phyloP scores from a whole-genome alignment of 1,140 invertebrate species.

The Drosophila lowei region DNA sequence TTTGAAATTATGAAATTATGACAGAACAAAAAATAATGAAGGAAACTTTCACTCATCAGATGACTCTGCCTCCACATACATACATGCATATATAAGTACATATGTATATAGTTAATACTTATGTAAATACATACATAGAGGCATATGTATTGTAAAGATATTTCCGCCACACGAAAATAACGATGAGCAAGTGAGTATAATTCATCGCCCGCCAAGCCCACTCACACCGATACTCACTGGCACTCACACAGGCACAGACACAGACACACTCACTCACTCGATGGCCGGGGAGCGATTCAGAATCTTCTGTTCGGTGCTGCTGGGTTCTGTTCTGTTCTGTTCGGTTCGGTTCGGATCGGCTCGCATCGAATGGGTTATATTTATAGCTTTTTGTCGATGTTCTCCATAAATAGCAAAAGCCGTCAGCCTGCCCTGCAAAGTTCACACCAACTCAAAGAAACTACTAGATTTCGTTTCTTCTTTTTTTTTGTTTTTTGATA shows the following conservation, averaged over 20 bases:
- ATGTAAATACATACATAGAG: constrained; percentile 19
- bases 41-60: constrained; percentile 28
- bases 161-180: constrained; percentile 74
- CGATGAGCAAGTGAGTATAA: constrained; percentile 75
- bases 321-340: constrained; percentile 25
- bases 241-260: constrained; percentile 38
- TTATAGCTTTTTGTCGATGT: constrained; percentile 60
- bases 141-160: constrained; percentile 40
- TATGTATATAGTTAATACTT: neutral
- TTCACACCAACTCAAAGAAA: constrained; percentile 29
- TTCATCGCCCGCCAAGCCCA: constrained; percentile 54
- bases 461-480: constrained; percentile 23
- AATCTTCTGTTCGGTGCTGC: constrained; percentile 35
- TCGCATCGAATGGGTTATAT: constrained; percentile 42
- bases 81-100: constrained; percentile 2
- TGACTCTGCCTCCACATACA: constrained; percentile 20
- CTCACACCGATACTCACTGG: constrained; percentile 32
- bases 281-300: constrained; percentile 31
- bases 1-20: too few relatives aligned
- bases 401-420: constrained; percentile 72
- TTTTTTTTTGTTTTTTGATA: constrained; percentile 18
- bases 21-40: neutral
- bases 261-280: constrained; percentile 18
- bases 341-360: constrained; percentile 10
- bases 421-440: constrained; percentile 19